phyloP scores from a whole-genome alignment of 2,113 vertebrate species.

The Nicator chloris region DNA sequence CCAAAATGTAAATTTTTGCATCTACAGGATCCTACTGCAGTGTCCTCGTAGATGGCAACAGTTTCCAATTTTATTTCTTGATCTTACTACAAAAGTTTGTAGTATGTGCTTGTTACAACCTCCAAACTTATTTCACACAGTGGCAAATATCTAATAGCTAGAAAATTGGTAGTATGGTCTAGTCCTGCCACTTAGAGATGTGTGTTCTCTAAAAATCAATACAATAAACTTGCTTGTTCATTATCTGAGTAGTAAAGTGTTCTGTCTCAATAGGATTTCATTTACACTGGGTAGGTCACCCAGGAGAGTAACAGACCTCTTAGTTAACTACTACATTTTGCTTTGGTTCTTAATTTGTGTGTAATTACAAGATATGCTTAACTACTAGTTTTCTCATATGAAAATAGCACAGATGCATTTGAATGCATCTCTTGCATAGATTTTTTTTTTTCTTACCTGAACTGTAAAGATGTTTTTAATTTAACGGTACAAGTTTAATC shows the following conservation, averaged over 20 bases:
- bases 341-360: conserved; percentile 52
- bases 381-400: not conserved
- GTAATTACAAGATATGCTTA: conserved; percentile 37
- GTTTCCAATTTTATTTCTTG: conserved; percentile 35
- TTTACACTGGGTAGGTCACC: conserved; percentile 33
- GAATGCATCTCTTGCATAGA: not conserved
- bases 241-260: conserved; percentile 33
- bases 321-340: conserved; percentile 39
- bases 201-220: conserved; percentile 55
- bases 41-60: not conserved
- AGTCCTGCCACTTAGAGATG: conserved; percentile 25
- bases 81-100: not conserved
- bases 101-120: not conserved
- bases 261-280: conserved; percentile 4
- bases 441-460: not conserved
- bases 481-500: not conserved
- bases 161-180: not conserved
- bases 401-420: not conserved
- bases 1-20: not conserved
- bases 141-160: not conserved
- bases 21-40: not conserved
- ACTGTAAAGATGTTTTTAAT: not conserved
- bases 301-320: conserved; percentile 43
- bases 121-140: not conserved
- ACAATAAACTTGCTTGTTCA: conserved; percentile 46